These are phyloP conservation scores for Halocaridina rubra DNA, from an alignment of 2,888 invertebrate species.

Conservation along the genomic window DNA sequence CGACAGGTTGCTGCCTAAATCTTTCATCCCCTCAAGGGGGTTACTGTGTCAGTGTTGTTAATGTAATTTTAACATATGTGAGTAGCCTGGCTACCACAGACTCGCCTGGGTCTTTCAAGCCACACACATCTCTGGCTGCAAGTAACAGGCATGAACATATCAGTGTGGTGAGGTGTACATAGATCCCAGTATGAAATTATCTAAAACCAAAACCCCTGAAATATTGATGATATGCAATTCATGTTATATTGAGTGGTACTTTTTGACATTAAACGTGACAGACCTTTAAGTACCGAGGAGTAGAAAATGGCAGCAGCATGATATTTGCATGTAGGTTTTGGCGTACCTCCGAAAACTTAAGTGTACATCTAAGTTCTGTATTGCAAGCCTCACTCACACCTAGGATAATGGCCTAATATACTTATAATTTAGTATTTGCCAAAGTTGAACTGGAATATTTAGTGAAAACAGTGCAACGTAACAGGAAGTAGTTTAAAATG, in stretches of 20 bases:
- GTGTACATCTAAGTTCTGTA: too few relatives aligned
- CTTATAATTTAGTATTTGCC: neutral
- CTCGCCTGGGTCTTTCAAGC: conserved; percentile 6
- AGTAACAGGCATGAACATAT: conserved; percentile 39
- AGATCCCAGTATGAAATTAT: too few relatives aligned
- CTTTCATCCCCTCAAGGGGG: neutral
- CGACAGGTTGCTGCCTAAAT: conserved; percentile 1
- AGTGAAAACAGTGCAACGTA: neutral
- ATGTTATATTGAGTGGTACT: conserved; percentile 7
- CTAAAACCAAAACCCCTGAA: too few relatives aligned
- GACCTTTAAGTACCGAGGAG: neutral
- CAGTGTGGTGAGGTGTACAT: conserved; percentile 40
- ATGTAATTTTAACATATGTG: conserved; percentile 7
- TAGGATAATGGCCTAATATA: neutral
- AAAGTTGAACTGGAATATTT: neutral
- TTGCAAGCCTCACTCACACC: neutral
- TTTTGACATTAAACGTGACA: neutral
- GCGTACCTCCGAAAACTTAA: too few relatives aligned
- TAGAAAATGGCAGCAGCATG: too few relatives aligned
- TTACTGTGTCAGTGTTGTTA: conserved; percentile 34
- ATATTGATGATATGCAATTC: too few relatives aligned
- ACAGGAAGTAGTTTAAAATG: neutral
- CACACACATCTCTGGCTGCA: conserved; percentile 18
- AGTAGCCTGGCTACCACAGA: conserved; percentile 20
- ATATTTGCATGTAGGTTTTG: too few relatives aligned